Evolutionary conservation across 2,113 vertebrate species (phyloP).

Genomic region (Aptenodytes patagonicus): DNA sequence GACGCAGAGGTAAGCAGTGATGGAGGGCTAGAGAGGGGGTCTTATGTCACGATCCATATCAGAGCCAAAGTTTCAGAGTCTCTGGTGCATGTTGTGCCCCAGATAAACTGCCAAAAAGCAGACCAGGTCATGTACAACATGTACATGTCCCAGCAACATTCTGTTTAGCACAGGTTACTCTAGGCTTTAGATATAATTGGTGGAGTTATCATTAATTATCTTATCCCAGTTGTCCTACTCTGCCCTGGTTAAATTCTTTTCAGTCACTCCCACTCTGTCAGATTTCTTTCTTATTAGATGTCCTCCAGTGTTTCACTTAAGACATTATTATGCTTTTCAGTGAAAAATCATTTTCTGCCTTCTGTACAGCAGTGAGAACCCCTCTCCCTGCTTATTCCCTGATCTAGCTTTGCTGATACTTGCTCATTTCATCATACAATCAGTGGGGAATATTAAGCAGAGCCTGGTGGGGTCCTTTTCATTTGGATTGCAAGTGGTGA

Average conservation of each 20-base stretch:
- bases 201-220: not conserved
- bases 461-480: not conserved
- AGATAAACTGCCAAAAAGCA: not conserved
- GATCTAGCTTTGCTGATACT: not conserved
- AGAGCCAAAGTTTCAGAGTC: not conserved
- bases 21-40: not conserved
- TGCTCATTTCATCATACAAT: not conserved
- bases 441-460: not conserved
- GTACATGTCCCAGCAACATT: not conserved
- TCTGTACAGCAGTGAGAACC: not conserved
- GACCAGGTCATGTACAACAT: not conserved
- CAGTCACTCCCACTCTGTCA: not conserved
- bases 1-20: not conserved
- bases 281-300: not conserved
- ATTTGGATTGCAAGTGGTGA: not conserved
- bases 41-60: not conserved
- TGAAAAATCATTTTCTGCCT: not conserved
- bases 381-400: not conserved
- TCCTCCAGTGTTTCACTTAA: not conserved
- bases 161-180: not conserved
- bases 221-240: not conserved
- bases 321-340: not conserved
- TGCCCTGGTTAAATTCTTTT: not conserved
- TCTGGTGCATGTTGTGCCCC: not conserved
- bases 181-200: not conserved